These are phyloP conservation scores for Danionella dracula DNA, from an alignment of 2,797 vertebrate species.

Conservation along the genomic window DNA sequence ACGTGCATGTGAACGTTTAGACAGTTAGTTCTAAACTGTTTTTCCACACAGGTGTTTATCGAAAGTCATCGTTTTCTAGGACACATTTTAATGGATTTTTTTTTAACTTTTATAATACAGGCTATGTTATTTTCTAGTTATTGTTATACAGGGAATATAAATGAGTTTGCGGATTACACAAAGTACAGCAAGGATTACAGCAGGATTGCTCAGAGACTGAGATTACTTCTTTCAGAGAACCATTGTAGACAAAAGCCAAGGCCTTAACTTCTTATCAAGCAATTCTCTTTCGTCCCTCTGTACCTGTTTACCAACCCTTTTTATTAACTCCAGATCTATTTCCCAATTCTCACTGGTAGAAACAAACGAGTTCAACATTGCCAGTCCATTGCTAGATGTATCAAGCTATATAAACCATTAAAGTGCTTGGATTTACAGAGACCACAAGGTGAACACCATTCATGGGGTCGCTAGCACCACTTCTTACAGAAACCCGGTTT, in stretches of 20 bases:
- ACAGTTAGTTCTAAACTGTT: background rate
- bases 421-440: no score
- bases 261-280: background rate
- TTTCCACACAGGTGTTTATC: background rate
- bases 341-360: no score
- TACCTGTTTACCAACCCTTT: no score
- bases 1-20: conserved; percentile 9
- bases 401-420: no score
- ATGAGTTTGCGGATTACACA: background rate
- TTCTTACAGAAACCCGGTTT: no score
- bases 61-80: background rate
- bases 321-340: background rate
- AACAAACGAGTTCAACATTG: no score
- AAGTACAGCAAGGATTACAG: background rate
- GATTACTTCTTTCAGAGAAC: conserved; percentile 7
- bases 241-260: background rate
- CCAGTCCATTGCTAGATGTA: no score
- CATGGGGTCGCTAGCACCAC: no score
- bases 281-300: no score
- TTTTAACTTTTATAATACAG: background rate
- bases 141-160: conserved; percentile 2
- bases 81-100: no score
- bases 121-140: background rate
- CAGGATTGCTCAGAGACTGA: background rate
- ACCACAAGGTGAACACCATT: no score